These are phyloP conservation scores for Chymomyza amoena DNA, from an alignment of 2,888 invertebrate genomes.

Conservation along the genomic window DNA sequence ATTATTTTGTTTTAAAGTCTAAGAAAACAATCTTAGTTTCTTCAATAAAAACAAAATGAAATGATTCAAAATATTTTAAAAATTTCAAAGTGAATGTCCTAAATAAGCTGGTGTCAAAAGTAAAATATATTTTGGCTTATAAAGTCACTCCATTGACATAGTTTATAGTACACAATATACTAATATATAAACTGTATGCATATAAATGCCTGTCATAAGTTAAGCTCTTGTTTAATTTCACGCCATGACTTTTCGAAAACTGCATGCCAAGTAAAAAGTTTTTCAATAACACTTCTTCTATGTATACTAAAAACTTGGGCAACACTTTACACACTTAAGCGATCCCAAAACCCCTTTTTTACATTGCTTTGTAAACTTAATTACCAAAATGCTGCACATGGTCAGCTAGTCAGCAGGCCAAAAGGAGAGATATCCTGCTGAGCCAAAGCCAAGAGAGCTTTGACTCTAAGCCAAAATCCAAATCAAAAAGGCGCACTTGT, in stretches of 20 bases:
- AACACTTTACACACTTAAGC: not conserved
- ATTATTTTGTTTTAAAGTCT: no score
- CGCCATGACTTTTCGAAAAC: slow-evolving; percentile 46
- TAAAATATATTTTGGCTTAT: no score
- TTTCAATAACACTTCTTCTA: slow-evolving; percentile 57
- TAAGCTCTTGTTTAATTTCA: slow-evolving; percentile 39
- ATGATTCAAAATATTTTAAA: no score
- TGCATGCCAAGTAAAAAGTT: slow-evolving; percentile 36
- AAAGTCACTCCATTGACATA: no score
- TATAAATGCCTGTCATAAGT: not conserved
- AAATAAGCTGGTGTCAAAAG: no score
- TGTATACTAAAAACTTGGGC: slow-evolving; percentile 43
- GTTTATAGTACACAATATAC: not conserved
- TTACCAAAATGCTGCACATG: slow-evolving; percentile 46
- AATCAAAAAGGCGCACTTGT: slow-evolving; percentile 16
- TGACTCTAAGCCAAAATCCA: slow-evolving; percentile 18
- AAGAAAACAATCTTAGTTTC: no score
- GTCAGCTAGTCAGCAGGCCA: not conserved
- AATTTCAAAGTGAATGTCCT: no score
- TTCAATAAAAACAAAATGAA: no score
- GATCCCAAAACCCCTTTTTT: not conserved
- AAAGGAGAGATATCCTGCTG: slow-evolving; percentile 8
- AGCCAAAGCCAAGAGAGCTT: not conserved
- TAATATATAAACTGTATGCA: not conserved
- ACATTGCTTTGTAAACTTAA: slow-evolving; percentile 46